These are phyloP conservation scores for Dolichoris vasculosae DNA, from an alignment of 1,140 invertebrate genomes.

Conservation along the genomic window DNA sequence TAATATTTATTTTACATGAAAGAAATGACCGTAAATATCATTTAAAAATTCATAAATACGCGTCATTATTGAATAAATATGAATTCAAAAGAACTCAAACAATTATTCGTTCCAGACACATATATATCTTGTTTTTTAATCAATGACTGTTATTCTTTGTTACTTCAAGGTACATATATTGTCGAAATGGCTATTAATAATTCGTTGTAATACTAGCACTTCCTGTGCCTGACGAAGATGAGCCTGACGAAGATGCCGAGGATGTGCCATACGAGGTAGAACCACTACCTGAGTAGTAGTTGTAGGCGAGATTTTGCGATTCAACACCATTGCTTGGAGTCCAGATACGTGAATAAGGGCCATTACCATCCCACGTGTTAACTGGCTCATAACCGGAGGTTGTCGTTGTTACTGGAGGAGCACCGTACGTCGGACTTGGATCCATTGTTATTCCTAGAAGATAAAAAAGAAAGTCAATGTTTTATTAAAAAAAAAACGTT, in stretches of 20 bases:
- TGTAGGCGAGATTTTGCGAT: slow-evolving; percentile 84
- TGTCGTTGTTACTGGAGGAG: slow-evolving; percentile 75
- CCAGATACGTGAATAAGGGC: slow-evolving; percentile 85
- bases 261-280: slow-evolving; percentile 67
- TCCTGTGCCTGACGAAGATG: slow-evolving; percentile 58
- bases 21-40: not conserved
- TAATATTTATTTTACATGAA: not conserved
- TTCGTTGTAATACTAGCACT: slow-evolving; percentile 20
- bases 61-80: not conserved
- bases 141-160: not conserved
- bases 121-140: not conserved
- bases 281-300: slow-evolving; percentile 79
- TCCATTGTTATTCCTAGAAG: slow-evolving; percentile 83
- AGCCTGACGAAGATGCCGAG: slow-evolving; percentile 74
- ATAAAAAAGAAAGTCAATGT: not conserved
- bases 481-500: not conserved
- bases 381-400: slow-evolving; percentile 75
- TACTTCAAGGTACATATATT: not conserved
- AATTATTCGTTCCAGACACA: not conserved
- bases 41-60: not conserved
- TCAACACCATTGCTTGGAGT: slow-evolving; percentile 74
- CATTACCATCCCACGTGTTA: slow-evolving; percentile 79
- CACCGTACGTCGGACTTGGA: slow-evolving; percentile 78
- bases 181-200: slow-evolving; percentile 18
- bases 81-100: not conserved